Evolutionary conservation across 2,888 invertebrate species (phyloP), one percentile per base, ranked within the genome.

Genomic region (Beris morrisii): DNA sequence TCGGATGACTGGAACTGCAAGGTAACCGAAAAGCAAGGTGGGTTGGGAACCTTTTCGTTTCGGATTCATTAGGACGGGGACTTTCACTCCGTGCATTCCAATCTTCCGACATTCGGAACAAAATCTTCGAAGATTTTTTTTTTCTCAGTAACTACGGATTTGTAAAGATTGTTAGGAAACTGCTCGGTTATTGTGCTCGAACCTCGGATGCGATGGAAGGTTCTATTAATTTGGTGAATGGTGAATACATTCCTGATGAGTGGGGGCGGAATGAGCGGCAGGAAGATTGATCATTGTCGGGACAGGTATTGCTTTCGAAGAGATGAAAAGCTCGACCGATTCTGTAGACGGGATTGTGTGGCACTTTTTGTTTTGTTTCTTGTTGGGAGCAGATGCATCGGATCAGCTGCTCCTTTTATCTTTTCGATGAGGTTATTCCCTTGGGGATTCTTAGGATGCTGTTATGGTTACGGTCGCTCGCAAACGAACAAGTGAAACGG

Each of bases 161-260:
- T 38, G 7, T 7, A 38, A 7, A 38, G 38, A 38, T 38, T 9
- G 38, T 9, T 38, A 38, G 38, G 9, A 38, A 38, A 38, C 38
- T 38, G 38, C 38, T 38, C 7, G 38, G 7, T 38, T 38, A 38
- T 38, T 38, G 38, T 38, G 7, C 38, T 38, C 38, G 38, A 38
- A 38, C 22, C 22, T 22, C 22, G 9, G 38, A 9, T 38, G 9
- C 38, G 22, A 22, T 38, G 38, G 38, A 38, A 38, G 61, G 50
- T 50, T 61, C 61, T 61, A 50, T 61, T 61, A 61, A 50, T 61
- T 61, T 61, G 50, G 50, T 61, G 50, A 61, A 61, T 61, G 61
- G 43, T 7, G 22, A 61, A 61, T 50, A 61, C 61, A 50, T 61
- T 45, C 38, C 61, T 38, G 52, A 50, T 50, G 31, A 61, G 38